Evolutionary conservation across 2,888 invertebrate genomes (phyloP).

Genomic region (Ypsolopha scabrella): DNA sequence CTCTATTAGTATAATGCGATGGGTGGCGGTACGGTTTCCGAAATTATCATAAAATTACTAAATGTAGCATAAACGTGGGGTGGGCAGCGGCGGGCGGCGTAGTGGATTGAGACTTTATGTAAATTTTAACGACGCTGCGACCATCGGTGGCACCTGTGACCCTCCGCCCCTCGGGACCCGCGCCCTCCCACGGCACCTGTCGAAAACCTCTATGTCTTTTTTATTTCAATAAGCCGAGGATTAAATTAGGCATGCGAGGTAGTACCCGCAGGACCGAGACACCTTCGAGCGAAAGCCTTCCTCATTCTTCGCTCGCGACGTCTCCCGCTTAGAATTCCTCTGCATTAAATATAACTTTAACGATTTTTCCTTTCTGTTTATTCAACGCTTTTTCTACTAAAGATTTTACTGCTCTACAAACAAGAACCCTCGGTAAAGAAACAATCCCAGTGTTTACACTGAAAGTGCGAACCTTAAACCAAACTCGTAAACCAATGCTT

Average conservation of each 20-base stretch:
- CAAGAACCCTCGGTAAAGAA: slow-evolving; percentile 1
- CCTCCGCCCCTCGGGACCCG: slow-evolving; percentile 23
- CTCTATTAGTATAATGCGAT: slow-evolving; percentile 71
- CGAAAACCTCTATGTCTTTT: slow-evolving; percentile 70
- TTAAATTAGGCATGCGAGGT: slow-evolving; percentile 65
- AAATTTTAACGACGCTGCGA: slow-evolving; percentile 71
- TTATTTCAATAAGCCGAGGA: slow-evolving; percentile 68
- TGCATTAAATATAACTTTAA: neutral
- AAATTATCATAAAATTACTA: slow-evolving; percentile 72
- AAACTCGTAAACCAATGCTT: slow-evolving; percentile 19
- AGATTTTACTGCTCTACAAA: slow-evolving; percentile 1
- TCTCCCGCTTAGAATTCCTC: neutral
- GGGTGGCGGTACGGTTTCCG: slow-evolving; percentile 67
- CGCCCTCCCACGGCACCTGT: slow-evolving; percentile 47
- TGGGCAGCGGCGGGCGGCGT: slow-evolving; percentile 55
- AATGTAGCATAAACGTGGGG: slow-evolving; percentile 69
- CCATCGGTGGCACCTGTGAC: slow-evolving; percentile 68
- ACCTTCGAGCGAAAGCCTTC: slow-evolving; percentile 25
- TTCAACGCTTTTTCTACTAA: neutral
- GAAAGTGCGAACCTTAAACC: slow-evolving; percentile 18
- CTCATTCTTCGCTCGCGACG: slow-evolving; percentile 22
- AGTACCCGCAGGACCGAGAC: slow-evolving; percentile 3
- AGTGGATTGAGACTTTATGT: slow-evolving; percentile 71
- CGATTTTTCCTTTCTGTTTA: neutral
- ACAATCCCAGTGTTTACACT: slow-evolving; percentile 5